Evolutionary conservation across 2,888 invertebrate genomes (phyloP).

Genomic region (Acleris emargana): DNA sequence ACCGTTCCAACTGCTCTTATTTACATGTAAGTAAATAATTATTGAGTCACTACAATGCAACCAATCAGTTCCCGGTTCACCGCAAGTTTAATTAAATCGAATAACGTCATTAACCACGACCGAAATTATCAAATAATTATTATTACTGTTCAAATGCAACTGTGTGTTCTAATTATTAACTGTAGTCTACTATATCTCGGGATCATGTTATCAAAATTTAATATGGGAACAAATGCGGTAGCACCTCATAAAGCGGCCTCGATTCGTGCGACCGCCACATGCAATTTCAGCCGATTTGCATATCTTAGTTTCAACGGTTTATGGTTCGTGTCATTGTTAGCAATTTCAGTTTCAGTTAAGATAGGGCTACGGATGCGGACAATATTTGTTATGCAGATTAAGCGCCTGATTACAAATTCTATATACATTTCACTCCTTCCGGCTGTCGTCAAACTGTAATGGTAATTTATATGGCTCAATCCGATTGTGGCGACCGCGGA

Average conservation of each 20-base stretch:
- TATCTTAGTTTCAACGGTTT: slow-evolving; percentile 61
- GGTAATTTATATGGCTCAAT: slow-evolving; percentile 22
- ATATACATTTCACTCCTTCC: slow-evolving; percentile 38
- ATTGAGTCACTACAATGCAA: slow-evolving; percentile 4
- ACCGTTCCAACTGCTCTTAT: neutral
- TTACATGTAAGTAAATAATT: neutral
- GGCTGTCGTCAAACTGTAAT: slow-evolving; percentile 38
- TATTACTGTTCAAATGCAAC: neutral
- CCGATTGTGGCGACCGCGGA: slow-evolving; percentile 10
- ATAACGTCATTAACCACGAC: neutral
- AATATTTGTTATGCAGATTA: slow-evolving; percentile 45
- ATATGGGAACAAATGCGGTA: slow-evolving; percentile 22
- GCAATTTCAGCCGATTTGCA: slow-evolving; percentile 61
- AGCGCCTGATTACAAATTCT: slow-evolving; percentile 41
- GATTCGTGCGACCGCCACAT: slow-evolving; percentile 52
- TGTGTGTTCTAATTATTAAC: neutral
- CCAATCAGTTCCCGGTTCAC: neutral
- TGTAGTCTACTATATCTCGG: neutral
- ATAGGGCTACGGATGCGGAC: slow-evolving; percentile 43
- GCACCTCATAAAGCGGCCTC: slow-evolving; percentile 39
- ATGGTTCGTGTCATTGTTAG: slow-evolving; percentile 59
- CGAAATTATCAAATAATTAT: neutral
- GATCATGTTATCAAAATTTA: slow-evolving; percentile 15
- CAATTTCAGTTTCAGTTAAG: slow-evolving; percentile 50
- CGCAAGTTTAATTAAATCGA: slow-evolving; percentile 6